Base-by-base conservation (phyloP, 2,888 invertebrate genomes). In the Nematopogon swammerdamellus region DNA sequence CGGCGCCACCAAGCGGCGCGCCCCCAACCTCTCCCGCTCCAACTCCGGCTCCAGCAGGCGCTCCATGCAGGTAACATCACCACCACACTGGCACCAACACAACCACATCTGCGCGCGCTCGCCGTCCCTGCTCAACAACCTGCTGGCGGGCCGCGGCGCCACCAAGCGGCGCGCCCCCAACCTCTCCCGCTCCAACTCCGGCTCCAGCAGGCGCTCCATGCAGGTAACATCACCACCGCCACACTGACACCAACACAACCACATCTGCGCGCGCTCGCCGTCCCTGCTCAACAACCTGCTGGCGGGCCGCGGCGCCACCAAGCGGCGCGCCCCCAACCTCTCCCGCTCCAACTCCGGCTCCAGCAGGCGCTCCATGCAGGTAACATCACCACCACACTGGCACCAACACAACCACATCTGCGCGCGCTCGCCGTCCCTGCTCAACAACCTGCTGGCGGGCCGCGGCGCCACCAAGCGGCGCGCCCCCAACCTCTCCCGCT, bases 81-180 rank as follows among this genome's bases (percentile, higher is more conserved):
- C 25, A 8, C 8, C 25, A 25, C 4, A 25, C 25, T 25, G 25
- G 4, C 25, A 4, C 25, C 93, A 55, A 91, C n/a, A n/a, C n/a
- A n/a, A n/a, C n/a, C n/a, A 92, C 72, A 96, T 97, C 61, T 96
- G 96, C 72, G 96, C 97, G 52, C 87, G 97, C 56, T 95, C 95
- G 63, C 97, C n/a, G 36, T 95, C 94, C 50, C 80, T 95, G 61
- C 85, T 95, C 57, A 95, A 94, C 82, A 95, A 95, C 75, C 80
- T 95, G 64, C 82, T 95, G 62, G 93, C 94, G 44, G 94, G 93
- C 49, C 85, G 94, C 55, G 94, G 95, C 44, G 94, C 94, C 51
- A 95, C 95, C 53, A 94, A 95, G 69, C 85, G 95, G 48, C 82
- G 94, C 51, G 92, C 94, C 14, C 93, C 94, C 14, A 85, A 92